Percentiles rank a stretch among this genome's conserved stretches.
These are phyloP conservation scores for Rhagonycha fulva DNA, from an alignment of 2,888 invertebrate species.

Conservation along the genomic window DNA sequence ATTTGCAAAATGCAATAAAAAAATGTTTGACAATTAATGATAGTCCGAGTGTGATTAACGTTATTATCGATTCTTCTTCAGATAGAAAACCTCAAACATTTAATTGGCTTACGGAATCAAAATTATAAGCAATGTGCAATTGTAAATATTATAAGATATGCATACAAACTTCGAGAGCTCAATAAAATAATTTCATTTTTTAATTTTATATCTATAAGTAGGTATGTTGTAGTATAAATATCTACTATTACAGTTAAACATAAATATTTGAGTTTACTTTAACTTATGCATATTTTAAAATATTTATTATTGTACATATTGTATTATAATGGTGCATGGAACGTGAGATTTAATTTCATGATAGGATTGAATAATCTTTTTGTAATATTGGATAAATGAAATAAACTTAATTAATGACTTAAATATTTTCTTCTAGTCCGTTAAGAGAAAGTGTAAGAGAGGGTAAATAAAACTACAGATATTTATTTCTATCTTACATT, in stretches of 20 bases:
- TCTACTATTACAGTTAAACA: too few relatives aligned
- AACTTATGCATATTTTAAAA: not conserved
- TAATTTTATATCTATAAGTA: too few relatives aligned
- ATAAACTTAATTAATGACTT: too few relatives aligned
- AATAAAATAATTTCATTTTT: too few relatives aligned
- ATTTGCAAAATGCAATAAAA: constrained; percentile 73
- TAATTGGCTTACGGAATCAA: constrained; percentile 91
- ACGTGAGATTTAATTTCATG: not conserved
- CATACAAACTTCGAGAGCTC: too few relatives aligned
- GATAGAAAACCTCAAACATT: constrained; percentile 90
- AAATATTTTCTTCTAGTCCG: not conserved
- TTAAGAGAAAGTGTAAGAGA: not conserved
- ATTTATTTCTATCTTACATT: constrained; percentile 38
- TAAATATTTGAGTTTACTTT: not conserved
- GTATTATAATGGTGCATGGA: too few relatives aligned
- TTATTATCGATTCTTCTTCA: constrained; percentile 85
- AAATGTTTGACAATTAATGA: constrained; percentile 70
- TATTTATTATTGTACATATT: not conserved
- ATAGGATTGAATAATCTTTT: too few relatives aligned
- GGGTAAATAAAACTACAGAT: not conserved
- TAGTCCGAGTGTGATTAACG: constrained; percentile 86
- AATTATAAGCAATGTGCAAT: constrained; percentile 62
- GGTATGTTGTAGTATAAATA: too few relatives aligned
- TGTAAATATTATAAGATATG: not conserved
- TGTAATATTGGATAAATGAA: too few relatives aligned